Evolutionary conservation across 2,113 vertebrate species (phyloP), one percentile per base, ranked within the genome.

Genomic region (Raja brachyura): DNA sequence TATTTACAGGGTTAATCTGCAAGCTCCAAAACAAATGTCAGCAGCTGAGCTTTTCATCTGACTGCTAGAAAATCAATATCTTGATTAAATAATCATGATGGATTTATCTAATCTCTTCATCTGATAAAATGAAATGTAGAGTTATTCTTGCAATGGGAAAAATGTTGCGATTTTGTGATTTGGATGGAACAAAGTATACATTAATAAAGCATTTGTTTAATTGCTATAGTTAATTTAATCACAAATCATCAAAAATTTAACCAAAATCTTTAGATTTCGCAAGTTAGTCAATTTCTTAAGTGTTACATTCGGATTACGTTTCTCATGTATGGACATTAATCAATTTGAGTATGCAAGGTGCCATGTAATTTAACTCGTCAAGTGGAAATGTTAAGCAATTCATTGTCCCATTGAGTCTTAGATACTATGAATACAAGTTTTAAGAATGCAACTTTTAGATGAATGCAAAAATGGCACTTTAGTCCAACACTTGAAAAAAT

Each of bases 1-100:
- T 93, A 7, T 93, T n/a, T 88, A 25, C 2, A 10, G 75, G 85
- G 93, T 94, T 94, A 85, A 93, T 93, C 78, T 92, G 93, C 5
- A 73, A 68, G 79, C 31, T 61, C 3, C 0, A 25, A 94, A 76
- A 93, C 48, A 93, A 93, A 90, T 0, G 93, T 1, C 93, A 93
- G 78, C 54, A 94, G 81, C 16, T 14, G 31, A 93, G 88, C 77
- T 31, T 20, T 88, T 73, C 77, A 18, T 59, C 14, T 66, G 59
- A 93, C 39, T 93, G 33, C 73, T 6, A 0, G 28, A 10, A 76
- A 77, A 70, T 73, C 90, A 74, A 73, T 92, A 70, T 48, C 90
- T 48, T 73, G 66, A 92, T 70, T 92, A 92, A 92, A 92, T 92
- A 70, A 92, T 70, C 18, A 73, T 54, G 18, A 92, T 54, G 22